phyloP scores from a whole-genome alignment of 2,113 vertebrate genomes.

The Bothrops jararaca region DNA sequence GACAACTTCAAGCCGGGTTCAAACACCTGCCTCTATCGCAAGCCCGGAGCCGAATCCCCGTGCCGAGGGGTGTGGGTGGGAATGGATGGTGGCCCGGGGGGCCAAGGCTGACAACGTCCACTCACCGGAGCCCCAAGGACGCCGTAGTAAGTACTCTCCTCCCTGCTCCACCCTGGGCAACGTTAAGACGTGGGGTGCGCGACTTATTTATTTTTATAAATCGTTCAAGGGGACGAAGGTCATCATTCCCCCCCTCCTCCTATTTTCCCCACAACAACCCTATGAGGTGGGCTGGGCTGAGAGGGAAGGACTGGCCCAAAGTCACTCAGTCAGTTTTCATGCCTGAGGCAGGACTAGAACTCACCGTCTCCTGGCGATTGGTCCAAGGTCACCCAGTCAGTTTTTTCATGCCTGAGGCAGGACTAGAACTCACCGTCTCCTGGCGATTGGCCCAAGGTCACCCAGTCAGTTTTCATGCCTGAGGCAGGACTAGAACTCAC shows the following conservation, averaged over 20 bases:
- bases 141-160: neutral
- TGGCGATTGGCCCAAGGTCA: too few species aligned
- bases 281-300: neutral
- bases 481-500: too few species aligned
- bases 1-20: neutral
- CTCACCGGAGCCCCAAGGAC: neutral
- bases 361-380: neutral
- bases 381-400: rapidly evolving
- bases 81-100: neutral
- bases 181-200: too few species aligned
- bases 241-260: rapidly evolving
- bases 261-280: neutral
- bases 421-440: too few species aligned
- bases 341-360: neutral
- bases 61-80: neutral
- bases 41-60: rapidly evolving
- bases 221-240: neutral
- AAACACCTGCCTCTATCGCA: neutral
- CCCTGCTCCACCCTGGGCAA: too few species aligned
- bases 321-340: too few species aligned
- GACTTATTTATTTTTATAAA: too few species aligned
- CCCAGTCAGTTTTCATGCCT: too few species aligned
- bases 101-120: neutral
- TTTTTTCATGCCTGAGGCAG: too few species aligned
- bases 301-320: too few species aligned